Evolutionary conservation across 2,888 invertebrate genomes (phyloP).

Genomic region (Agriopis aurantiaria): DNA sequence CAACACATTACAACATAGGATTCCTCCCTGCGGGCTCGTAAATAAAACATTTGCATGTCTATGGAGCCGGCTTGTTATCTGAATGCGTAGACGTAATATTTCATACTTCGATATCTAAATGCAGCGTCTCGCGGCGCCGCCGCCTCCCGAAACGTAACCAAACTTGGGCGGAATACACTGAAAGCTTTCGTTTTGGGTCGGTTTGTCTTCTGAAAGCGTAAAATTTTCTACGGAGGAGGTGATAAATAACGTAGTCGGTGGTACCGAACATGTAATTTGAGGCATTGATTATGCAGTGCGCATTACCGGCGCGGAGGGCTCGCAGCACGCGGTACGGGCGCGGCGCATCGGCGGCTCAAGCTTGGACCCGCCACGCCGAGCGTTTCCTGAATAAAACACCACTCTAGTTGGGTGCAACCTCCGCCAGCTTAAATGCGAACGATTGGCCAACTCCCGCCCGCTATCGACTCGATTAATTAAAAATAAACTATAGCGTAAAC

Average conservation of each 20-base stretch:
- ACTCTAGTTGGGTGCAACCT: conserved; percentile 69
- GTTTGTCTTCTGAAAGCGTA: conserved; percentile 22
- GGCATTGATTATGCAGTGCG: conserved; percentile 24
- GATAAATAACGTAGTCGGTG: conserved; percentile 22
- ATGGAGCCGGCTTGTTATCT: conserved; percentile 53
- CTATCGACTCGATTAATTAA: conserved; percentile 52
- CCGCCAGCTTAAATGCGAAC: conserved; percentile 72
- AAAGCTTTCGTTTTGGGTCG: conserved; percentile 2
- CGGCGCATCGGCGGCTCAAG: not conserved
- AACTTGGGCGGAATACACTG: conserved; percentile 36
- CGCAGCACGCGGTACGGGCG: not conserved
- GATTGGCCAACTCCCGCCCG: conserved; percentile 63
- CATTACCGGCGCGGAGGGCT: conserved; percentile 7
- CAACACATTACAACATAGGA: conserved; percentile 55
- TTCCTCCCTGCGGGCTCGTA: conserved; percentile 59
- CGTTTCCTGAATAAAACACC: conserved; percentile 77
- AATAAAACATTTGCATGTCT: conserved; percentile 61
- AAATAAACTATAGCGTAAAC: conserved; percentile 49
- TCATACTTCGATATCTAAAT: conserved; percentile 70
- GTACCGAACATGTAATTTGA: conserved; percentile 23
- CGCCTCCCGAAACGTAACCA: conserved; percentile 23
- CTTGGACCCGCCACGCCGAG: not conserved
- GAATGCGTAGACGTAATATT: conserved; percentile 67
- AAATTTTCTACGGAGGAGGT: conserved; percentile 7
- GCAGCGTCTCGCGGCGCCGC: conserved; percentile 49